Evolutionary conservation across 2,113 vertebrate species (phyloP).

Genomic region (Ia io): DNA sequence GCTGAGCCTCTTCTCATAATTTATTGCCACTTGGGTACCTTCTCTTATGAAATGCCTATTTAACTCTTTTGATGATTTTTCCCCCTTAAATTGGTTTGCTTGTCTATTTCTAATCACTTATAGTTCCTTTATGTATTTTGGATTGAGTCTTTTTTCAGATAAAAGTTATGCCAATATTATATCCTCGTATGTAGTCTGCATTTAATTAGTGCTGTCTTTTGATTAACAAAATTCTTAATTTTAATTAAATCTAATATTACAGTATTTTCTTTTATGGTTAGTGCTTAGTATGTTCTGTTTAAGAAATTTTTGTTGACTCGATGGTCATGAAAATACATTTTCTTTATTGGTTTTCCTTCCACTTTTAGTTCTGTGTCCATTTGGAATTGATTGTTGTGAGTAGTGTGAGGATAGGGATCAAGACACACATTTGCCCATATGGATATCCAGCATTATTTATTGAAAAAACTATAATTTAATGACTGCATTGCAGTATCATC

Average conservation of each 20-base stretch:
- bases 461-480: background rate
- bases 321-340: background rate
- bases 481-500: background rate
- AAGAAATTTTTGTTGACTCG: background rate
- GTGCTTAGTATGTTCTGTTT: background rate
- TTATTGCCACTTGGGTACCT: background rate
- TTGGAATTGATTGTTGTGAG: background rate
- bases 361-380: background rate
- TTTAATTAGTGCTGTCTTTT: background rate
- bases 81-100: background rate
- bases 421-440: background rate
- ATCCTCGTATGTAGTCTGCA: background rate
- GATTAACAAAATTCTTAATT: background rate
- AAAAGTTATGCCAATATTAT: background rate
- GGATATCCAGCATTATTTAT: background rate
- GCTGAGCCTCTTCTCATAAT: background rate
- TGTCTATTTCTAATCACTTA: background rate
- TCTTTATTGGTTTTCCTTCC: background rate
- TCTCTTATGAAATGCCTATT: background rate
- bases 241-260: background rate
- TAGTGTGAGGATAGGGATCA: background rate
- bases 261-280: background rate
- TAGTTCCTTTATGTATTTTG: background rate
- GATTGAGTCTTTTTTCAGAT: background rate
- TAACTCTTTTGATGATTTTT: conserved; percentile 25